Evolutionary conservation across 2,888 invertebrate genomes (phyloP).

Genomic region (Eubasilissa splendida): DNA sequence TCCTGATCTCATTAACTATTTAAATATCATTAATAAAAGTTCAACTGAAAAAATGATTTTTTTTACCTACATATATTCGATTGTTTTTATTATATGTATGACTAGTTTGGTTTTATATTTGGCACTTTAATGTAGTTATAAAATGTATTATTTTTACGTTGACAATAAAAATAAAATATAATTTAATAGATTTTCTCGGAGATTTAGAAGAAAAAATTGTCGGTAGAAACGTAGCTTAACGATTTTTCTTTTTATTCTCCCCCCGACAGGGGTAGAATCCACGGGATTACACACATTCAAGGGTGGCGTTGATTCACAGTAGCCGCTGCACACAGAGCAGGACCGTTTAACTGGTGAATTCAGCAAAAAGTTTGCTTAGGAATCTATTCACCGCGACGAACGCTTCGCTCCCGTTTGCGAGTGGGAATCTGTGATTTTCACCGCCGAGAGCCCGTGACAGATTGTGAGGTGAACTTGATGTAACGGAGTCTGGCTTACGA

Average conservation of each 20-base stretch:
- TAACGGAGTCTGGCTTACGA: conserved; percentile 10
- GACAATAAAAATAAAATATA: too few relatives aligned
- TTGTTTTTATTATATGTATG: too few relatives aligned
- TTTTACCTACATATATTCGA: too few relatives aligned
- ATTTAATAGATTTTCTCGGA: too few relatives aligned
- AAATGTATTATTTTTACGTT: too few relatives aligned
- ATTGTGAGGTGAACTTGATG: conserved; percentile 21
- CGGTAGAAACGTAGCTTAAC: conserved; percentile 11
- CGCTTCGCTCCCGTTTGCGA: background rate
- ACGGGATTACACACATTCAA: conserved; percentile 23
- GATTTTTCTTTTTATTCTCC: conserved; percentile 10
- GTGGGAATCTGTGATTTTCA: background rate
- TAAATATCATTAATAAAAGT: too few relatives aligned
- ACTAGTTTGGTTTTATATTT: too few relatives aligned
- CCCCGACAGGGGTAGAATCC: conserved; percentile 23
- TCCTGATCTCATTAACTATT: too few relatives aligned
- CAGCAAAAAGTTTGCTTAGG: background rate
- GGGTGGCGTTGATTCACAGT: conserved; percentile 14
- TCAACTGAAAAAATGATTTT: too few relatives aligned
- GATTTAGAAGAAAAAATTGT: background rate
- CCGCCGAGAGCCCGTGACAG: background rate
- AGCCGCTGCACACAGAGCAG: background rate
- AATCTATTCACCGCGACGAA: background rate
- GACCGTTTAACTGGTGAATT: background rate
- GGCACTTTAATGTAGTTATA: too few relatives aligned